Conservation (phyloP, 2,888 invertebrate genomes). For the Scelioninae gen. 2 region DNA sequence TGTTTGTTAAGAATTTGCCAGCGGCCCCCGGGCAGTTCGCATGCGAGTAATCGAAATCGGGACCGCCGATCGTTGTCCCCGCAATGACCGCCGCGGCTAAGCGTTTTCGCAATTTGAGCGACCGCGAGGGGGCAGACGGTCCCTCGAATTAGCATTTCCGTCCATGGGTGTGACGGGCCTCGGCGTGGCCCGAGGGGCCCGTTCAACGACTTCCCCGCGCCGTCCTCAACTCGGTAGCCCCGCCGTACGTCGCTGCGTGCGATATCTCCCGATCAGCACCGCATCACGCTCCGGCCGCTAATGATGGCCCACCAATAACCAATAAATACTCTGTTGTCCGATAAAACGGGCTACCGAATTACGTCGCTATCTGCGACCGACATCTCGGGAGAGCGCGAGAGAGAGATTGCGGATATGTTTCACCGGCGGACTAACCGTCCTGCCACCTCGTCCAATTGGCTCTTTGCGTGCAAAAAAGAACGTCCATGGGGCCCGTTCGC, state of each 20-base stretch:
- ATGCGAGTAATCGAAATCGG: constrained; percentile 1
- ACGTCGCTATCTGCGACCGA: constrained; percentile 70
- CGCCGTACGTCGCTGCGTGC: constrained; percentile 64
- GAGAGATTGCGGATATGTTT: constrained; percentile 52
- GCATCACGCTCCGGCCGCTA: constrained; percentile 72
- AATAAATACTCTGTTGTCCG: constrained; percentile 72
- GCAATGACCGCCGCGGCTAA: constrained; percentile 4
- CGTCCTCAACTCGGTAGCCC: constrained; percentile 68
- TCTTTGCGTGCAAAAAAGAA: constrained; percentile 35
- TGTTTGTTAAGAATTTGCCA: too few species aligned
- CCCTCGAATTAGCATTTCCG: constrained; percentile 68
- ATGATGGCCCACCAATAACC: constrained; percentile 75
- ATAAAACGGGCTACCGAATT: constrained; percentile 72
- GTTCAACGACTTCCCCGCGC: constrained; percentile 64
- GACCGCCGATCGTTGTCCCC: constrained; percentile 15
- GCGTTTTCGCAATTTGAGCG: constrained; percentile 37
- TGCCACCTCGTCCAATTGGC: constrained; percentile 45
- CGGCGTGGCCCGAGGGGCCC: constrained; percentile 62
- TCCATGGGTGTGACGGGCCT: constrained; percentile 63
- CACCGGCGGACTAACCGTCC: constrained; percentile 52
- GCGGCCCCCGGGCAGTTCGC: too few species aligned
- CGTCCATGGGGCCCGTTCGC: constrained; percentile 18
- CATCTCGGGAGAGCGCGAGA: constrained; percentile 63
- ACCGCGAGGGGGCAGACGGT: constrained; percentile 53
- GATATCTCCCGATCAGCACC: constrained; percentile 69